A percentile compares a stretch with the other conserved stretches of the same genome.
Evolutionary conservation across 2,113 vertebrate genomes (phyloP).

Genomic region (Nesoenas mayeri): DNA sequence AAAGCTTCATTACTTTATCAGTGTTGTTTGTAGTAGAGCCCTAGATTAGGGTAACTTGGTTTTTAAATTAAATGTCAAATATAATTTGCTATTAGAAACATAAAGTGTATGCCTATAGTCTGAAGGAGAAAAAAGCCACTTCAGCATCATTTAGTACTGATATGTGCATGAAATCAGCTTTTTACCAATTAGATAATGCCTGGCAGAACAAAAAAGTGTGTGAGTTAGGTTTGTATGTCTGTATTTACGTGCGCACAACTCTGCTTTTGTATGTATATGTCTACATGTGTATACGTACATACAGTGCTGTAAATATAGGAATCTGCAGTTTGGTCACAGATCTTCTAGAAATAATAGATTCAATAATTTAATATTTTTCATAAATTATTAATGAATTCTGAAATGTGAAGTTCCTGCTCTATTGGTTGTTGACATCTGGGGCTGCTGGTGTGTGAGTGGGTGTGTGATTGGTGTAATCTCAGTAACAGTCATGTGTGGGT

Average conservation of each 20-base stretch:
- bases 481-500: accelerated
- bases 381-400: neutral
- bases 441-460: neutral
- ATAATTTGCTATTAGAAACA: conserved; percentile 35
- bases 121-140: conserved; percentile 23
- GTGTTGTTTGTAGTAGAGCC: conserved; percentile 33
- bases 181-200: neutral
- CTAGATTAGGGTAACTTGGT: conserved; percentile 69
- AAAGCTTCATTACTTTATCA: conserved; percentile 67
- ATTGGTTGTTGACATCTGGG: neutral
- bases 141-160: conserved; percentile 40
- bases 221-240: neutral
- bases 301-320: neutral
- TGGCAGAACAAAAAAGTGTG: neutral
- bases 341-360: conserved; percentile 21
- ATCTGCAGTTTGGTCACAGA: conserved; percentile 10
- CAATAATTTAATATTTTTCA: conserved; percentile 15
- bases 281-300: neutral
- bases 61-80: conserved; percentile 66
- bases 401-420: neutral
- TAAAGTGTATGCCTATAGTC: conserved; percentile 38
- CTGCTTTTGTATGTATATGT: neutral
- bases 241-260: neutral
- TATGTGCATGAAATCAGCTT: conserved; percentile 47
- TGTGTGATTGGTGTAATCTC: neutral